Percentiles rank a stretch among this genome's conserved stretches.
These are phyloP conservation scores for Oncorhynchus keta DNA, from an alignment of 2,113 vertebrate species.

Conservation along the genomic window DNA sequence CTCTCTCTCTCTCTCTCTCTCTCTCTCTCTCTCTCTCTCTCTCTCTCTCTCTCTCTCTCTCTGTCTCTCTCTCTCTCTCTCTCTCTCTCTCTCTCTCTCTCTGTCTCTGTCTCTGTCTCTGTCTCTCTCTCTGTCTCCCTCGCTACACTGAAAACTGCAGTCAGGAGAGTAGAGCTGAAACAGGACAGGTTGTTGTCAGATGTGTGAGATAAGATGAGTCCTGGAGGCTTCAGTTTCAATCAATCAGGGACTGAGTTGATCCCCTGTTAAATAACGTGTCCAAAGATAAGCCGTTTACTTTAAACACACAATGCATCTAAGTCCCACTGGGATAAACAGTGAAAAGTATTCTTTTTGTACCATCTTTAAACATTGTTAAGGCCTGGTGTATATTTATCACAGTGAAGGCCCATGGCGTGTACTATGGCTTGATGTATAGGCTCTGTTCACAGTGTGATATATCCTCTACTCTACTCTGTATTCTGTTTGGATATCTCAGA, in stretches of 20 bases:
- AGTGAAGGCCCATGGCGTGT: background rate
- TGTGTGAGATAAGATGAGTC: slow-evolving; percentile 24
- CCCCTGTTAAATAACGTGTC: slow-evolving; percentile 19
- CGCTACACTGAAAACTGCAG: background rate
- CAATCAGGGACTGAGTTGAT: slow-evolving; percentile 16
- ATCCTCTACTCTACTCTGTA: too few species aligned
- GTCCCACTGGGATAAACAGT: background rate
- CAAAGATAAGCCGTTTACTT: slow-evolving; percentile 2
- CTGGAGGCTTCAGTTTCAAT: background rate
- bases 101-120: too few species aligned
- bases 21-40: too few species aligned
- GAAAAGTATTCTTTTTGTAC: background rate
- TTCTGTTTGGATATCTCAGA: too few species aligned
- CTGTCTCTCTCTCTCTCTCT: too few species aligned
- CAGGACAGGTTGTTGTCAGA: background rate
- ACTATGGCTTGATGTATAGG: background rate
- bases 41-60: too few species aligned
- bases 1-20: too few species aligned
- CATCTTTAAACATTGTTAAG: background rate
- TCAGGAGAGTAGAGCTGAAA: background rate
- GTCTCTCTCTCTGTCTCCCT: background rate
- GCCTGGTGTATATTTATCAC: too few species aligned
- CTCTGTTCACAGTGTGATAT: too few species aligned
- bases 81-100: too few species aligned
- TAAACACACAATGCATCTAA: background rate